A percentile compares a stretch with the other conserved stretches of the same genome.
Evolutionary conservation across 2,113 vertebrate genomes (phyloP).

Genomic region (Thermophis baileyi): DNA sequence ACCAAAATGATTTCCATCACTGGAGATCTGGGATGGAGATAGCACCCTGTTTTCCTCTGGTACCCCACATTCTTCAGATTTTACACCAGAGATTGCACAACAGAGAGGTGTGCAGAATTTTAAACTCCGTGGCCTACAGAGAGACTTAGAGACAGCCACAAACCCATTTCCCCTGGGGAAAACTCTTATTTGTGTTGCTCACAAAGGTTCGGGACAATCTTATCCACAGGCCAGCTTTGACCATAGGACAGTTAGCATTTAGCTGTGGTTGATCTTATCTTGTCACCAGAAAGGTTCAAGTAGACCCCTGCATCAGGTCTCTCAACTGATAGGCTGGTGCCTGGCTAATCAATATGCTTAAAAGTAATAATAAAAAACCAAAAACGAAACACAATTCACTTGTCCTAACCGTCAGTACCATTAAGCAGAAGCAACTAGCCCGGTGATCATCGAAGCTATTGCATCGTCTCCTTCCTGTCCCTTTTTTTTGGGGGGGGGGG

Average conservation of each 20-base stretch:
- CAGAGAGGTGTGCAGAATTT: no score
- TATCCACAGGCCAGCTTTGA: slow-evolving; percentile 31
- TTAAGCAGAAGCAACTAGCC: slow-evolving; percentile 7
- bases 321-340: neutral
- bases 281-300: neutral
- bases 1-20: neutral
- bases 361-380: neutral
- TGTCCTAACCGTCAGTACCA: slow-evolving; percentile 22
- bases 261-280: slow-evolving; percentile 34
- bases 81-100: neutral
- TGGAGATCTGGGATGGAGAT: neutral
- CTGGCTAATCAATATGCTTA: neutral
- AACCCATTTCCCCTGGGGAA: slow-evolving; percentile 12
- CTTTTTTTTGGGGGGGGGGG: no score
- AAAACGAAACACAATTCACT: neutral
- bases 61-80: neutral
- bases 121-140: neutral
- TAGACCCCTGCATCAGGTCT: neutral
- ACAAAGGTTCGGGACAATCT: slow-evolving; percentile 14
- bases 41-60: neutral
- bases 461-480: slow-evolving; percentile 36
- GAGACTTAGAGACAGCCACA: neutral
- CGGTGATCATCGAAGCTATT: neutral
- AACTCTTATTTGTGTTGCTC: neutral
- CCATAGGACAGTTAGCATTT: neutral